phyloP scores from a whole-genome alignment of 2,888 invertebrate species.

The Eupithecia abbreviata region DNA sequence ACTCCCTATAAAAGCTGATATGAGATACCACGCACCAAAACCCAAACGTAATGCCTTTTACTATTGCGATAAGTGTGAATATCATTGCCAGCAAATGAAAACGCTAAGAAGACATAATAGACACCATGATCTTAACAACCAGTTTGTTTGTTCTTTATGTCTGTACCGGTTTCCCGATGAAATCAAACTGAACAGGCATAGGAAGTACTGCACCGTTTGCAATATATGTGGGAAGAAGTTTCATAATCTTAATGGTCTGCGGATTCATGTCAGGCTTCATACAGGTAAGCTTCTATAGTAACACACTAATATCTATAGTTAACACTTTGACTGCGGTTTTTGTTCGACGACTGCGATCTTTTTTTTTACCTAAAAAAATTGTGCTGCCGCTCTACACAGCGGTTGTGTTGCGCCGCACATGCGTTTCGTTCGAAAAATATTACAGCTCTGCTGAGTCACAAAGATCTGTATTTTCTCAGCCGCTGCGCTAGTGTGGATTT shows the following conservation, averaged over 20 bases:
- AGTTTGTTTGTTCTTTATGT: constrained; percentile 15
- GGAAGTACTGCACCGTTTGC: constrained; percentile 26
- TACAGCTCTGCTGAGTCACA: no score
- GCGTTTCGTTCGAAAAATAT: no score
- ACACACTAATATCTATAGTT: no score
- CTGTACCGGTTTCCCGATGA: constrained; percentile 17
- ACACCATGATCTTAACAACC: constrained; percentile 12
- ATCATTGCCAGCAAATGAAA: constrained; percentile 5
- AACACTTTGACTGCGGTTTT: no score
- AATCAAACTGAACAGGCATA: constrained; percentile 10
- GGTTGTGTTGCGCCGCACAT: no score
- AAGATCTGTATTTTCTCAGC: no score
- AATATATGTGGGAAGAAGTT: constrained; percentile 24
- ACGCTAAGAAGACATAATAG: constrained; percentile 7
- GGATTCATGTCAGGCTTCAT: constrained; percentile 21
- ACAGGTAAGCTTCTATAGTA: constrained; percentile 8
- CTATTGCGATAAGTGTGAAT: constrained; percentile 10
- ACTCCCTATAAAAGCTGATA: not conserved
- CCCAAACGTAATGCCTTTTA: not conserved
- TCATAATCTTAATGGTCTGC: constrained; percentile 8
- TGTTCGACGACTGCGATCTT: no score
- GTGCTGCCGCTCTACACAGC: no score
- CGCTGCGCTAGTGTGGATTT: no score
- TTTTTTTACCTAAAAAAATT: no score
- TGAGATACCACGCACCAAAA: not conserved